phyloP scores from a whole-genome alignment of 2,797 vertebrate genomes.

The Eulemur coronatus region DNA sequence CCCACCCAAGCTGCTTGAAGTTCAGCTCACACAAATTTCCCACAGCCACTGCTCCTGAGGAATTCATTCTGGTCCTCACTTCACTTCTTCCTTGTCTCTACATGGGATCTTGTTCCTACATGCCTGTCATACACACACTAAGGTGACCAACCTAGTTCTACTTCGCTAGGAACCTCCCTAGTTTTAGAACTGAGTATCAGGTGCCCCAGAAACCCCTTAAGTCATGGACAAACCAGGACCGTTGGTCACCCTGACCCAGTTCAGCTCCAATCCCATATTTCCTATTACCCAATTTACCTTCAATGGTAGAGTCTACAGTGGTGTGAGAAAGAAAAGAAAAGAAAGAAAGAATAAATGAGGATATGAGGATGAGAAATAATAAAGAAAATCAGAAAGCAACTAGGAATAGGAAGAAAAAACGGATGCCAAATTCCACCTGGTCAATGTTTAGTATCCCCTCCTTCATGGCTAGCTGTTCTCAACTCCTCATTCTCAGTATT shows the following conservation, averaged over 20 bases:
- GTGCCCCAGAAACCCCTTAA: neutral
- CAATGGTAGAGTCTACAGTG: neutral
- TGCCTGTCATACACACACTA: neutral
- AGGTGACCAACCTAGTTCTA: neutral
- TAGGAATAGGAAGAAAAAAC: neutral
- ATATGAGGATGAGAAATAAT: neutral
- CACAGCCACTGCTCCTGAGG: neutral
- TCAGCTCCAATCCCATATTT: neutral
- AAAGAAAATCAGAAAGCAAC: neutral
- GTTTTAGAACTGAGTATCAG: neutral
- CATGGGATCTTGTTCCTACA: neutral
- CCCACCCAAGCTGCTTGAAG: neutral
- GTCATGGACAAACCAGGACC: neutral
- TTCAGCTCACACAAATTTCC: neutral
- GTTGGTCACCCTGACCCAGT: neutral
- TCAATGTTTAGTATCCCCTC: neutral
- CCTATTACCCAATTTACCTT: neutral
- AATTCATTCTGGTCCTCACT: neutral
- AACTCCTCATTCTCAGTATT: neutral
- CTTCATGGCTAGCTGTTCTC: neutral
- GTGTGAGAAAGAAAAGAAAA: neutral
- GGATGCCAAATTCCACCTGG: neutral
- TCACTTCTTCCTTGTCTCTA: neutral
- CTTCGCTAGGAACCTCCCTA: neutral
- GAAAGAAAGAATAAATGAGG: neutral